These are phyloP conservation scores for Heliothis subflexa DNA, from an alignment of 1,140 invertebrate genomes.

Conservation along the genomic window DNA sequence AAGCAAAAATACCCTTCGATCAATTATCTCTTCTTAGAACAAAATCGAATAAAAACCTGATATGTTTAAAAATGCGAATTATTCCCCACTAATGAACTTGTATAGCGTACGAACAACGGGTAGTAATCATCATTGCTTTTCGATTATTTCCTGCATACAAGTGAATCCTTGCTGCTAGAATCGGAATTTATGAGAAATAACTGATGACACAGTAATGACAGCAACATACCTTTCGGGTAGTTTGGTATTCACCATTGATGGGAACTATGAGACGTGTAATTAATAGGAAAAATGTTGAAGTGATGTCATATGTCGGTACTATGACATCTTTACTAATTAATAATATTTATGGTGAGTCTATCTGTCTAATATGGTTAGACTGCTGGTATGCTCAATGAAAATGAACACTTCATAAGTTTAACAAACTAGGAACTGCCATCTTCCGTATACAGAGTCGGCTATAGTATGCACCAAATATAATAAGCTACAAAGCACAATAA, in stretches of 20 bases:
- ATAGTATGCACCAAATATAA: too few species aligned
- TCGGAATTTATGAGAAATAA: constrained; percentile 37
- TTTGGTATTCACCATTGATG: constrained; percentile 25
- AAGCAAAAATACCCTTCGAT: background rate
- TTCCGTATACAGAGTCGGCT: too few species aligned
- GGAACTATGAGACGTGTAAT: constrained; percentile 20
- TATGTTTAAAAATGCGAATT: constrained; percentile 4
- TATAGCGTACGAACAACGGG: constrained; percentile 12
- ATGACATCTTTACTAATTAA: too few species aligned
- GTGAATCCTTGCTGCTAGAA: constrained; percentile 37
- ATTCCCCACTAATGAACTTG: constrained; percentile 28
- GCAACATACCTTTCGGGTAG: constrained; percentile 28
- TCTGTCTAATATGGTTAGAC: too few species aligned
- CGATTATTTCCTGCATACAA: constrained; percentile 43
- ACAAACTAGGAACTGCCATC: too few species aligned
- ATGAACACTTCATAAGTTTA: too few species aligned
- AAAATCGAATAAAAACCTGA: background rate
- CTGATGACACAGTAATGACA: constrained; percentile 38
- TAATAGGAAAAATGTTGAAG: constrained; percentile 35
- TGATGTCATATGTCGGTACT: background rate
- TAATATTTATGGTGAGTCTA: too few species aligned
- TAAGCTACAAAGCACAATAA: too few species aligned
- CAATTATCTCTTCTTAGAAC: constrained; percentile 16
- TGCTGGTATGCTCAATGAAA: too few species aligned
- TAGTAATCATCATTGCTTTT: constrained; percentile 33